A percentile compares a stretch with the other conserved stretches of the same genome.
These are phyloP conservation scores for Drosophila busckii DNA, from an alignment of 1,140 invertebrate genomes.

Conservation along the genomic window DNA sequence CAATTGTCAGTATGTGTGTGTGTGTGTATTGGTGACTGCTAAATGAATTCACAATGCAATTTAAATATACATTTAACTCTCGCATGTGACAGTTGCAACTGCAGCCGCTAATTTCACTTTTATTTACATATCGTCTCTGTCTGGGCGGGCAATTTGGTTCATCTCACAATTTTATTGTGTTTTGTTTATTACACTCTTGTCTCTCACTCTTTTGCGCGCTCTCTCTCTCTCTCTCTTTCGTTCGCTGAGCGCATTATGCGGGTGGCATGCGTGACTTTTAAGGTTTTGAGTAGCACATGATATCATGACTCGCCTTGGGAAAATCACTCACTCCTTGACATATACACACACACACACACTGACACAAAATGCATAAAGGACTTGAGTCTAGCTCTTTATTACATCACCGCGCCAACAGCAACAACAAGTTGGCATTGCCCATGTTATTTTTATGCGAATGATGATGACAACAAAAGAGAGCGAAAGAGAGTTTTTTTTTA, in stretches of 20 bases:
- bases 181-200: constrained; percentile 1
- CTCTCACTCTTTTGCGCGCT: neutral
- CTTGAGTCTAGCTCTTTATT: constrained; percentile 33
- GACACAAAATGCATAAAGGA: constrained; percentile 37
- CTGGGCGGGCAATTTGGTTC: constrained; percentile 36
- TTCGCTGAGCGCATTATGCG: constrained; percentile 11
- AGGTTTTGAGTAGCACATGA: constrained; percentile 12
- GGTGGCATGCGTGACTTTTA: constrained; percentile 23
- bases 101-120: constrained; percentile 53
- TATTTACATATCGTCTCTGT: constrained; percentile 42
- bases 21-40: constrained; percentile 3
- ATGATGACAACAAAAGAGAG: constrained; percentile 23
- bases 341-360: neutral
- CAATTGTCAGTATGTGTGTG: constrained; percentile 6
- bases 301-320: constrained; percentile 13
- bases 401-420: constrained; percentile 47
- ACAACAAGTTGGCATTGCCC: constrained; percentile 14
- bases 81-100: constrained; percentile 14
- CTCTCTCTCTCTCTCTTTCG: neutral
- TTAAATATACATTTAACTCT: constrained; percentile 26
- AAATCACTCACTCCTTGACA: constrained; percentile 1
- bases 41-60: constrained; percentile 57
- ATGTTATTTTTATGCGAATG: constrained; percentile 7
- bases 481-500: constrained; percentile 5
- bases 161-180: constrained; percentile 26